These are phyloP conservation scores for Cerastoderma edule DNA, from an alignment of 2,888 invertebrate species.

Conservation along the genomic window DNA sequence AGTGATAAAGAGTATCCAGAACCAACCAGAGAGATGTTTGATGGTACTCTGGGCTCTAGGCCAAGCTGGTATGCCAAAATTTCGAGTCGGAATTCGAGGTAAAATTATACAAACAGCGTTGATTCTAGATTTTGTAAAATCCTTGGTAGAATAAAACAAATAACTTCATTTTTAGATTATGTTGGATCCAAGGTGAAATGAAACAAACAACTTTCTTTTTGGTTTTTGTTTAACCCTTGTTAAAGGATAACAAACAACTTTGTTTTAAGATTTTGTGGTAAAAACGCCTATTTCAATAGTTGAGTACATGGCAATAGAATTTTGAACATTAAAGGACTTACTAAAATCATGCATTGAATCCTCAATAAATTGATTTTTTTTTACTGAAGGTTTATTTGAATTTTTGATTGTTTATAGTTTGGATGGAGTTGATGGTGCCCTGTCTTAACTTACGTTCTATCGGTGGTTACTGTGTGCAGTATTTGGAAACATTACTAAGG, in stretches of 20 bases:
- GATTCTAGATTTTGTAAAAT: background rate
- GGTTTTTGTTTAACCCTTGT: background rate
- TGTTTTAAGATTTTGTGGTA: no score
- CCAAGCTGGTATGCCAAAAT: conserved; percentile 80
- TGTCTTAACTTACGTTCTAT: conserved; percentile 78
- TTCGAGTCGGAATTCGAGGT: conserved; percentile 83
- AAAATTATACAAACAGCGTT: conserved; percentile 8
- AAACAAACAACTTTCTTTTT: background rate
- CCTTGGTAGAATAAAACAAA: background rate
- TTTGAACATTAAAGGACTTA: no score
- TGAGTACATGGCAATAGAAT: no score
- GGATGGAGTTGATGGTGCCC: conserved; percentile 83
- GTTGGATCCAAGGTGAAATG: background rate
- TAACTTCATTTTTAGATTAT: background rate
- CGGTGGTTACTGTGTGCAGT: conserved; percentile 82
- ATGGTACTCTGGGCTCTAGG: conserved; percentile 83
- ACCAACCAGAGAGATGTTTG: conserved; percentile 80
- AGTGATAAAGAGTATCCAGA: conserved; percentile 81
- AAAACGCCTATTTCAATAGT: no score
- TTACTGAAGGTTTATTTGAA: background rate
- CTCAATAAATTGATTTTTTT: background rate
- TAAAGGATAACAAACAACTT: no score
- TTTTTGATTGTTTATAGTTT: conserved; percentile 75
- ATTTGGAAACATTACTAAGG: conserved; percentile 81
- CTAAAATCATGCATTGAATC: background rate